Evolutionary conservation across 1,140 invertebrate species (phyloP).

Genomic region (Trachymyrmex septentrionalis): DNA sequence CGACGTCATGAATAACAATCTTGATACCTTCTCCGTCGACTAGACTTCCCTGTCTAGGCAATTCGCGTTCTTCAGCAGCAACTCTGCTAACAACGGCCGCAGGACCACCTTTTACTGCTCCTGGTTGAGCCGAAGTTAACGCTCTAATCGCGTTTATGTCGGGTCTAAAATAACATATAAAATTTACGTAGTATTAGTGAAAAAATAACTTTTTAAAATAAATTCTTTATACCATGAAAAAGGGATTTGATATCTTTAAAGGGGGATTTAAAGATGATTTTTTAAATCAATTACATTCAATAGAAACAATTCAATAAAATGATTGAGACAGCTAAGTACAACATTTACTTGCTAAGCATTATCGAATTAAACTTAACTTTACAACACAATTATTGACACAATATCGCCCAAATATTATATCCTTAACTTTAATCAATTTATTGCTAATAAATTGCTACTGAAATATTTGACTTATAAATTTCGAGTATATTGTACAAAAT

Average conservation of each 20-base stretch:
- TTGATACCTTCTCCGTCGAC: conserved; percentile 96
- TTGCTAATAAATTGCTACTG: too few species aligned
- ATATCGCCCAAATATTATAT: too few species aligned
- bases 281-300: neutral
- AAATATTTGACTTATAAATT: neutral
- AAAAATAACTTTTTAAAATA: neutral
- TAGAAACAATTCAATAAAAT: neutral
- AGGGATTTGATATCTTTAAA: neutral
- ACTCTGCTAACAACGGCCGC: conserved; percentile 87
- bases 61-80: conserved; percentile 88
- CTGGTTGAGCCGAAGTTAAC: conserved; percentile 83
- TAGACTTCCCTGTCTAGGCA: conserved; percentile 91
- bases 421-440: too few species aligned
- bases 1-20: conserved; percentile 97
- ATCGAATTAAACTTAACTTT: neutral
- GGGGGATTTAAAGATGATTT: neutral
- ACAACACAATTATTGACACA: too few species aligned
- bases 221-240: neutral
- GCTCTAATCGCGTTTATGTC: conserved; percentile 91
- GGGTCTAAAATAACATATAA: conserved; percentile 87
- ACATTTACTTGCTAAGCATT: neutral
- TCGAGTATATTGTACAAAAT: neutral
- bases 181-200: neutral
- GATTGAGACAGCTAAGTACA: neutral
- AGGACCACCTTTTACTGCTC: conserved; percentile 86